Evolutionary conservation across 2,888 invertebrate genomes (phyloP), one percentile per base, ranked within the genome.

Genomic region (Melitaea athalia): DNA sequence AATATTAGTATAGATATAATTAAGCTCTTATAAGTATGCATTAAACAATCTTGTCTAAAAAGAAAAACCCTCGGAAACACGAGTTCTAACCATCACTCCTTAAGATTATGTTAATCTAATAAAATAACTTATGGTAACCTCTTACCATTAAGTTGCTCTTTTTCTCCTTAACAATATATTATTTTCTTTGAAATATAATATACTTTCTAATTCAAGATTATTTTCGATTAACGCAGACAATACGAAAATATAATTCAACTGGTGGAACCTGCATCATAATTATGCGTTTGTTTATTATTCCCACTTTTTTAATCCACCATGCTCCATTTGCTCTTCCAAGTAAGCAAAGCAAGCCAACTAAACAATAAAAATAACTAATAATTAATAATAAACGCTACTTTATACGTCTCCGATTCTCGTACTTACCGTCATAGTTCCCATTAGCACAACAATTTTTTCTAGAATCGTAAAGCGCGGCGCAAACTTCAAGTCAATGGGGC

Each of bases 401-500:
- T 24, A 24, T 24, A 3, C 24, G 24, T 24, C 52, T 52, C 5
- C 12, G 31, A 52, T 52, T 52, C 31, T 12, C 31, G 11, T 17
- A 52, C 8, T 11, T 24, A 52, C 17, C 12, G 52, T 24, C 24
- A 43, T 15, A 49, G 61, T 52, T 43, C 38, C 66, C 63, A 61
- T 64, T 67, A 69, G 45, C 50, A 66, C 67, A 49, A 59, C 60
- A 72, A 69, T 71, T 74, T 70, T 71, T 74, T 70, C 74, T 76
- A 73, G 69, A 74, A 72, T 73, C 49, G 76, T 73, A 33, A 75
- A 60, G 38, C 52, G 57, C 68, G 74, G 59, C 72, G 73, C 77
- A 77, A n/a, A 80, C 74, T 76, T 75, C 75, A 73, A 71, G 72
- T 67, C 71, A 69, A 74, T 81, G 79, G 78, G 76, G 75, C 75